Conservation (phyloP, 1,140 invertebrate species). For the Lepidurus packardi region DNA sequence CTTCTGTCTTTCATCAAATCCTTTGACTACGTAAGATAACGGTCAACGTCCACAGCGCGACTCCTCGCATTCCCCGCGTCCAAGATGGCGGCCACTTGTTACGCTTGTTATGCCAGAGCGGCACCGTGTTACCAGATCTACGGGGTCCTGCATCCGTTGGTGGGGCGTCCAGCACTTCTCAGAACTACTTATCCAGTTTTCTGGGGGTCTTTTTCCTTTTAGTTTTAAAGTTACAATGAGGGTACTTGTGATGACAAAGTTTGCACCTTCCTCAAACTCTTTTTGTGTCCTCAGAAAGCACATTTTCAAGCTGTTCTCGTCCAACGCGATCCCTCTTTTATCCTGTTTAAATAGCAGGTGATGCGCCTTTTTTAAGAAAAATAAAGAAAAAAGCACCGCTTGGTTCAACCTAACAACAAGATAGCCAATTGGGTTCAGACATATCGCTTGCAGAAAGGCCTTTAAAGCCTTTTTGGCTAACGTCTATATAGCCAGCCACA, state of each 20-base stretch:
- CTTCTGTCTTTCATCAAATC: conserved; percentile 22
- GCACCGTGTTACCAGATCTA: not conserved
- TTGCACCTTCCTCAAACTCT: not conserved
- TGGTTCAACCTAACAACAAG: too few species aligned
- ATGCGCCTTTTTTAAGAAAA: too few species aligned
- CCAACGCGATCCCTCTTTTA: not conserved
- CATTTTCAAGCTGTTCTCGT: not conserved
- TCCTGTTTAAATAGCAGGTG: not conserved
- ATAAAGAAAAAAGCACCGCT: too few species aligned
- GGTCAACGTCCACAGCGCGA: not conserved
- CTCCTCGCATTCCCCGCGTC: not conserved
- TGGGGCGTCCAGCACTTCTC: too few species aligned
- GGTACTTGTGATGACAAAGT: not conserved
- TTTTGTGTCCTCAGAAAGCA: not conserved
- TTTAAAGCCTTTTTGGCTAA: not conserved
- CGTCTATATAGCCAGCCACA: not conserved
- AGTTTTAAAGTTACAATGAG: not conserved
- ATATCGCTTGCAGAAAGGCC: not conserved
- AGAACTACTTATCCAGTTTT: not conserved
- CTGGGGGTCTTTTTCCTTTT: not conserved
- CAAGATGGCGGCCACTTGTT: conserved; percentile 3
- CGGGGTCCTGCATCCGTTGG: too few species aligned
- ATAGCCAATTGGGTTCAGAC: too few species aligned
- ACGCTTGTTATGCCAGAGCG: not conserved
- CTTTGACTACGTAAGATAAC: not conserved